These are phyloP conservation scores for Trachelus tabidus DNA, from an alignment of 2,888 invertebrate genomes.

Conservation along the genomic window DNA sequence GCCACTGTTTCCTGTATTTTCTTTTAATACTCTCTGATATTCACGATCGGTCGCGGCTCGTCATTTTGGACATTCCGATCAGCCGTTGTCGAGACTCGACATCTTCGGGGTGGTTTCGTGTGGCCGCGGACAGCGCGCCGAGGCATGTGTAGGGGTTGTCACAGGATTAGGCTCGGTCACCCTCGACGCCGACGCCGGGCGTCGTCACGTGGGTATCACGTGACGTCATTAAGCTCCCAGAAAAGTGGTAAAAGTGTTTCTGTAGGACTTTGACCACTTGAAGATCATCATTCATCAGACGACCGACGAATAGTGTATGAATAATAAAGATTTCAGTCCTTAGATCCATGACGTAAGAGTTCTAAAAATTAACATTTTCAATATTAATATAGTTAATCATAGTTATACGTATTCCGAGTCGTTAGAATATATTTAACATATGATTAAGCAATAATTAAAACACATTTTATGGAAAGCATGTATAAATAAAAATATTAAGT, in stretches of 20 bases:
- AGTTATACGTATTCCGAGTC: neutral
- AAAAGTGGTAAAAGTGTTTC: neutral
- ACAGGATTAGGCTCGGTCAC: constrained; percentile 49
- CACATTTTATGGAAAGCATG: neutral
- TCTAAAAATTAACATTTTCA: neutral
- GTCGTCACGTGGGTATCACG: constrained; percentile 57
- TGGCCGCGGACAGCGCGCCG: constrained; percentile 53
- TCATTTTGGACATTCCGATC: constrained; percentile 10
- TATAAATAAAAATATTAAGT: neutral
- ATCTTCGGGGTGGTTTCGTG: constrained; percentile 45
- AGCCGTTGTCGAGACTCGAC: constrained; percentile 37
- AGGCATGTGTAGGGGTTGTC: constrained; percentile 57
- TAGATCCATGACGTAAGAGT: neutral
- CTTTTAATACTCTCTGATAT: neutral
- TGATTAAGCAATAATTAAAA: neutral
- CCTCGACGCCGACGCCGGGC: constrained; percentile 43
- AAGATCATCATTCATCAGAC: neutral
- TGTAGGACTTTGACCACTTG: neutral
- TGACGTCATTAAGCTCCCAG: constrained; percentile 23
- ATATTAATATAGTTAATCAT: neutral
- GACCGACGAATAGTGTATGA: neutral
- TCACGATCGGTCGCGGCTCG: neutral
- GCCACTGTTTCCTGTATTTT: neutral
- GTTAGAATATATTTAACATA: neutral
- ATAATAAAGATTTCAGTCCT: neutral